Base-by-base conservation (phyloP, 92 coral and sea anemone species). In the Palythoa grandiflora region DNA sequence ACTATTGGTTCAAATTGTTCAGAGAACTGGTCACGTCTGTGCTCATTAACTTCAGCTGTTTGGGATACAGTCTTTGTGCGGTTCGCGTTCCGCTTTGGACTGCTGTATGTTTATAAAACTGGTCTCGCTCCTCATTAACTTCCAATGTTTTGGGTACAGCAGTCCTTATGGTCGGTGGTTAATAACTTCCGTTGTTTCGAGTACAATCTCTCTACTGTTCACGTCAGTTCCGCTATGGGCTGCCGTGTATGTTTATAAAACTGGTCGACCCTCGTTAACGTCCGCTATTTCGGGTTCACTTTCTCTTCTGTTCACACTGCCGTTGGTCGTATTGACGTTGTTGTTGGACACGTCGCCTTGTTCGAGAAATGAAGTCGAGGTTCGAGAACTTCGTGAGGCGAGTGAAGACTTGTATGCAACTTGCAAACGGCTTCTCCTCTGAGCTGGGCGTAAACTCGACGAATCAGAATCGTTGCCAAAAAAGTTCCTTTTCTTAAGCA, bases 401-500 rank as follows among this genome's bases (percentile, higher is more conserved):
- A 1, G 14, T 14, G 47, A 9, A 0, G 37, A 53, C 19, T 87
- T 38, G 73, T 55, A 85, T 7, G 86, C 8, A 50, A 81, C 86
- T 19, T 21, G 75, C 74, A 81, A 81, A 28, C 73, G 73, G 59
- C 38, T 47, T 63, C 75, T 81, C 75, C 75, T 40, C 86, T 66
- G 59, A 5, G 11, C 13, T 28, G 74, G 71, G 47, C 86, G 83
- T 7, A 38, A 12, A 57, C 90, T 77, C 2, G 94, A 84, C 20
- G 97, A 80, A 10, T 87, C 88, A 8, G 89, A 66, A 19, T 95
- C 96, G 3, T 89, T 91, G 1, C 90, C 92, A 47, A 91, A 92
- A 3, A 93, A 48, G 5, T 91, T 93, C 50, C 94, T 95, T 57
- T 94, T 91, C 38, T 77, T 84, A 60, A 93, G 75, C 39, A 94